Evolutionary conservation across 2,797 vertebrate species (phyloP).

Genomic region (Haliaeetus albicilla): DNA sequence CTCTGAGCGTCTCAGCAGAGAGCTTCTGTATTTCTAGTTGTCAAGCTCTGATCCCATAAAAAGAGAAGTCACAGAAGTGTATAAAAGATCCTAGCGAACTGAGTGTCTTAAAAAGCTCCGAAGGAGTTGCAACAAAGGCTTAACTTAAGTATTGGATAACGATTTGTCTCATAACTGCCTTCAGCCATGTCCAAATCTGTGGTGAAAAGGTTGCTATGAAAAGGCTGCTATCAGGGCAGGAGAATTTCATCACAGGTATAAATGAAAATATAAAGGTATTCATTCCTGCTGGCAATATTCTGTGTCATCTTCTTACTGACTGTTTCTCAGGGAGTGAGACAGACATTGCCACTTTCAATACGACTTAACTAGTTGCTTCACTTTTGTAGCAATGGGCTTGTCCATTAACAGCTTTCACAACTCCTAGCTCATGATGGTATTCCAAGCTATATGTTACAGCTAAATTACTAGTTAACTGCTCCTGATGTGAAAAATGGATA

Average conservation of each 20-base stretch:
- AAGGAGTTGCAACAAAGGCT: not conserved
- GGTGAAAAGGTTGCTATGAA: not conserved
- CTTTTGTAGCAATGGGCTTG: not conserved
- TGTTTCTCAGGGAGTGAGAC: not conserved
- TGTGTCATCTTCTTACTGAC: not conserved
- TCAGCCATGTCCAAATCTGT: not conserved
- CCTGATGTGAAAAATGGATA: not conserved
- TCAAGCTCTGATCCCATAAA: not conserved
- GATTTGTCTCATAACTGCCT: not conserved
- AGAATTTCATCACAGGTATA: not conserved
- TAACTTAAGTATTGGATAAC: not conserved
- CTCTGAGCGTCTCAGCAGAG: not conserved
- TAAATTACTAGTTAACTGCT: not conserved
- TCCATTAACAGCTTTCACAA: not conserved
- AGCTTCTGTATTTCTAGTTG: not conserved
- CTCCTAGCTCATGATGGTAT: not conserved
- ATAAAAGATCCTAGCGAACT: not conserved
- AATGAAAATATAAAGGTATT: not conserved
- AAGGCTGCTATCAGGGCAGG: not conserved
- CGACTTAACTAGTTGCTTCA: not conserved
- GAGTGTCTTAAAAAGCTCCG: not conserved
- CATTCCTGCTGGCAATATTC: not conserved
- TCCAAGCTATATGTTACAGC: not conserved
- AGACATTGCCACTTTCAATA: not conserved
- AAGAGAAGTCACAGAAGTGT: not conserved